Conservation (phyloP, 2,888 invertebrate genomes). For the Yponomeuta plumbellus region DNA sequence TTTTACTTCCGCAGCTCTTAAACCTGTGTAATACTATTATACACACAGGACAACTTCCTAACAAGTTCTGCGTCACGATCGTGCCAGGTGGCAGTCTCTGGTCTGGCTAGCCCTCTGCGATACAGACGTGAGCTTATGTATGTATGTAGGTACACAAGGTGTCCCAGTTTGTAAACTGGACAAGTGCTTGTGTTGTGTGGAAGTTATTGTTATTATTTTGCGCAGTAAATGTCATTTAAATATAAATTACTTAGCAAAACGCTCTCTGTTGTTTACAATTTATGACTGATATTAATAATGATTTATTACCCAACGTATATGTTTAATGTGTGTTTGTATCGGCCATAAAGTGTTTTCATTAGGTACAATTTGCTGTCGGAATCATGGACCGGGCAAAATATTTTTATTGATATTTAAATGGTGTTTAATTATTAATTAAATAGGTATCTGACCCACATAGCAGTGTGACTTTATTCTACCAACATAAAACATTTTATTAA, state of each 20-base stretch:
- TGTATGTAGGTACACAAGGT: too few relatives aligned
- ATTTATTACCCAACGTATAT: conserved; percentile 66
- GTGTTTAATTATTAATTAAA: conserved; percentile 6
- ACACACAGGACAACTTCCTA: too few relatives aligned
- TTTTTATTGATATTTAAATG: conserved; percentile 59
- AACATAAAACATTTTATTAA: too few relatives aligned
- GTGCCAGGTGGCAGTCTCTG: too few relatives aligned
- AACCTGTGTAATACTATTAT: too few relatives aligned
- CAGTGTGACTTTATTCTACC: neutral
- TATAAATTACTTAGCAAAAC: conserved; percentile 54
- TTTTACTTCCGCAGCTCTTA: too few relatives aligned
- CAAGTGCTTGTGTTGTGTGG: too few relatives aligned
- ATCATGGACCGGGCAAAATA: neutral
- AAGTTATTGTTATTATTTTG: too few relatives aligned
- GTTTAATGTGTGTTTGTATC: conserved; percentile 43
- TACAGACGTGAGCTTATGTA: too few relatives aligned
- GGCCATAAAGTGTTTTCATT: conserved; percentile 58
- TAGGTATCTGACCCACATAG: neutral
- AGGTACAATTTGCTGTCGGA: neutral
- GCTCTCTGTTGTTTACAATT: conserved; percentile 50
- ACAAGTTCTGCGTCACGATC: too few relatives aligned
- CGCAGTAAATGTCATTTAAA: conserved; percentile 34
- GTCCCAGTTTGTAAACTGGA: too few relatives aligned
- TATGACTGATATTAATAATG: conserved; percentile 60
- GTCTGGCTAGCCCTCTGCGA: too few relatives aligned